Base-by-base conservation (phyloP, 2,888 invertebrate species). In the Sicus ferrugineus region DNA sequence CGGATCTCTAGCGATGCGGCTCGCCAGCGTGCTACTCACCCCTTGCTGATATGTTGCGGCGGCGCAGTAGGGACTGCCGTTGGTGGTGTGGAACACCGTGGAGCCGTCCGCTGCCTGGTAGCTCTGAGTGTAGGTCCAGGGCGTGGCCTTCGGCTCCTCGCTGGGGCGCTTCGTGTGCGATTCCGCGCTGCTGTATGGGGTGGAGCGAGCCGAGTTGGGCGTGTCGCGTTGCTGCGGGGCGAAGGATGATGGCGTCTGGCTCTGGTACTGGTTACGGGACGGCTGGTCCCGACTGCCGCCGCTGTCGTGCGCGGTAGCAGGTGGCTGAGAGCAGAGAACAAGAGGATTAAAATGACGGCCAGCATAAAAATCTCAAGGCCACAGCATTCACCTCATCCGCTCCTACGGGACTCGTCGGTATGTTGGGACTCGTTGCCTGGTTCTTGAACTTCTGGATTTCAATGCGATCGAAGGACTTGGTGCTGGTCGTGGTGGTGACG, bases 341-440 rank as follows among this genome's bases (percentile, higher is more conserved):
- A 23, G 19, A 28, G 16, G 11, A 56, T 28, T 1, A 26, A 30
- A 26, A 56, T n/a, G n/a, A n/a, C n/a, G n/a, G n/a, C n/a, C n/a
- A n/a, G n/a, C n/a, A n/a, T n/a, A n/a, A n/a, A n/a, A n/a, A n/a
- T n/a, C n/a, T n/a, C 14, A 56, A 3, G 6, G 16, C 26, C 28
- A 16, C 30, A 9, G 28, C 23, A 56, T 26, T 14, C 59, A 74
- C 56, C n/a, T 80, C 79, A 26, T 79, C 80, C 52, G 79, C 77
- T 30, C 74, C 76, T 31, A 62, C 31, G 2, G 67, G 48, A 59
- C 67, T 74, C 14, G 64, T 71, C 19, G 85, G 86, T 76, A 86
- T 84, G 71, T 86, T 86, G 69, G 85, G 85, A 79, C 85, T 86
- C 71, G 85, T 86, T 68, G 85, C 85, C 78, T 86, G 85, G 73